Conservation (phyloP, 1,140 invertebrate species). For the Calephelis nemesis region DNA sequence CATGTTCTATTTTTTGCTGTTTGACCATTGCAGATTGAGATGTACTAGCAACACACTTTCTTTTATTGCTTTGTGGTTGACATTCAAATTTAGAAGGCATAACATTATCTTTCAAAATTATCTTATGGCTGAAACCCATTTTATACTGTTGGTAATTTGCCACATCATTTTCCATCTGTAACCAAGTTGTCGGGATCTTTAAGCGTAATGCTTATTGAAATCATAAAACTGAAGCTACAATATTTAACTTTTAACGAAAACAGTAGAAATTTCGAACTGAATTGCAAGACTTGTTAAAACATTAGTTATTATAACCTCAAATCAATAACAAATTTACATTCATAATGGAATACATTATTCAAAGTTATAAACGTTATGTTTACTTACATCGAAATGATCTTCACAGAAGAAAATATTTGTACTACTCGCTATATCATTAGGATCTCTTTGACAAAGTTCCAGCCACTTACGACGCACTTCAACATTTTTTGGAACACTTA, state of each 20-base stretch:
- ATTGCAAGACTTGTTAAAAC: no score
- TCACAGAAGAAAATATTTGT: constrained; percentile 30
- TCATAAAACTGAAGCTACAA: no score
- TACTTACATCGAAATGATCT: constrained; percentile 34
- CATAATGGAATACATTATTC: neutral
- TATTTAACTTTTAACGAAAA: no score
- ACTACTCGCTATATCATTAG: constrained; percentile 19
- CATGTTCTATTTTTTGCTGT: constrained; percentile 9
- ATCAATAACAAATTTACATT: constrained; percentile 11
- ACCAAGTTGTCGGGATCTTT: neutral
- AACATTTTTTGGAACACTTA: constrained; percentile 25
- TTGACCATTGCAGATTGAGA: constrained; percentile 6
- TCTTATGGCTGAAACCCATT: constrained; percentile 31
- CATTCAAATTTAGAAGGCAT: constrained; percentile 34
- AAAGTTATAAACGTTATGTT: constrained; percentile 15
- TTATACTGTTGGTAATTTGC: constrained; percentile 31
- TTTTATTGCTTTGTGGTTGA: constrained; percentile 24
- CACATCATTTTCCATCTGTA: constrained; percentile 34
- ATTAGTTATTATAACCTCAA: constrained; percentile 1
- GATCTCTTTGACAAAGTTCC: constrained; percentile 24
- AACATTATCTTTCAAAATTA: constrained; percentile 26
- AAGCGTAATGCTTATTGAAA: no score
- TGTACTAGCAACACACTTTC: constrained; percentile 9
- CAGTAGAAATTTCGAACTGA: no score
- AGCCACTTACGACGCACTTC: constrained; percentile 27